Conservation (phyloP, 2,797 vertebrate species). For the Pyrocephalus nanus region DNA sequence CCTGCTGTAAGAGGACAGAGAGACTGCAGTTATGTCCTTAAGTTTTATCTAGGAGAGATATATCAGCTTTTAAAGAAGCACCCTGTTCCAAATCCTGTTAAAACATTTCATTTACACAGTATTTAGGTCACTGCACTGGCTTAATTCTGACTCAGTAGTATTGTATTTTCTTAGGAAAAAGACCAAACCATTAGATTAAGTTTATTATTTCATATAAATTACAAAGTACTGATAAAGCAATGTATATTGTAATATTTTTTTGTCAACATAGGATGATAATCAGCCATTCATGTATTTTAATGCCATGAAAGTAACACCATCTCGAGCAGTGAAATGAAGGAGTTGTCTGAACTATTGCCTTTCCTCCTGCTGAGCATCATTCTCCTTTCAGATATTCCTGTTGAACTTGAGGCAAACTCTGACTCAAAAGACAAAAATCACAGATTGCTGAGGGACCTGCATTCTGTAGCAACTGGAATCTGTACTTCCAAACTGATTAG, state of each 20-base stretch:
- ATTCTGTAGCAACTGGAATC: background rate
- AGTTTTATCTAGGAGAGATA: background rate
- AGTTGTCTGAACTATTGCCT: background rate
- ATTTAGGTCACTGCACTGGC: background rate
- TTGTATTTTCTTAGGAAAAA: background rate
- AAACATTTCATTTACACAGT: accelerated
- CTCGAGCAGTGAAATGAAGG: background rate
- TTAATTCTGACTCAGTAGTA: background rate
- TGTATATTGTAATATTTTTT: background rate
- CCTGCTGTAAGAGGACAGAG: background rate
- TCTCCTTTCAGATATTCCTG: background rate
- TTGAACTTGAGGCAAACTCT: accelerated
- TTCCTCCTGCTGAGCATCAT: background rate
- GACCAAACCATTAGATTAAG: background rate
- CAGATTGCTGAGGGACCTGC: background rate
- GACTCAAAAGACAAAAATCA: background rate
- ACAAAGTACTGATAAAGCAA: background rate
- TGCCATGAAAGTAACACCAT: background rate
- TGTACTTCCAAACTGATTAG: background rate
- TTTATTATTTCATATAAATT: background rate
- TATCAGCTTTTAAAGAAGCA: background rate
- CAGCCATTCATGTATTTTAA: background rate
- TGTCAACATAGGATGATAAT: background rate
- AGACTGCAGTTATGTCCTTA: background rate
- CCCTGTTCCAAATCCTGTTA: background rate